These are phyloP conservation scores for Aegotheles bennettii DNA, from an alignment of 2,113 vertebrate genomes.

Conservation along the genomic window DNA sequence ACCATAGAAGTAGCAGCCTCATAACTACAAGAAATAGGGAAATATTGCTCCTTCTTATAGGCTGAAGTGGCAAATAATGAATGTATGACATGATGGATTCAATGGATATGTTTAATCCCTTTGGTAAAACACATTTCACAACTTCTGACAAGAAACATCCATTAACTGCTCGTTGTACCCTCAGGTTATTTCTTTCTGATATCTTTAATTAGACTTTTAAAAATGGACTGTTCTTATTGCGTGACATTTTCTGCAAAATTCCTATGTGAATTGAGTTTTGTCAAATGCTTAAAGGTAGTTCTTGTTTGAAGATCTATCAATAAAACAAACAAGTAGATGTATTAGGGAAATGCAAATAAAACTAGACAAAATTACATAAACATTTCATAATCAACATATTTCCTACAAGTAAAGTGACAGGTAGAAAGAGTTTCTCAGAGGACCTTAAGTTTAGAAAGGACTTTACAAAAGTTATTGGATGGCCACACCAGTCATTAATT, in stretches of 20 bases:
- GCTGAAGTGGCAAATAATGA: not conserved
- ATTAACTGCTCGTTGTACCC: conserved; percentile 12
- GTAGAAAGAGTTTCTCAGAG: not conserved
- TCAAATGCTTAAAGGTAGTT: not conserved
- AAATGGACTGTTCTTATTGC: not conserved
- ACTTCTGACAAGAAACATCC: conserved; percentile 1
- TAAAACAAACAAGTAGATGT: not conserved
- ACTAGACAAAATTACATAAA: not conserved
- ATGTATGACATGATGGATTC: not conserved
- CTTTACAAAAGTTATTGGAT: not conserved
- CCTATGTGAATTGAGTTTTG: not conserved
- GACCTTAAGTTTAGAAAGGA: not conserved
- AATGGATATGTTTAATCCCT: not conserved
- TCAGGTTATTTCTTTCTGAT: not conserved
- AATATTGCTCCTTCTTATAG: not conserved
- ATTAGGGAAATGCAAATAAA: not conserved
- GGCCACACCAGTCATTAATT: not conserved
- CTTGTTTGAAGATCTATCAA: not conserved
- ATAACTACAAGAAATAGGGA: not conserved
- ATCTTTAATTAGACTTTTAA: conserved; percentile 47
- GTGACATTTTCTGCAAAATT: conserved; percentile 15
- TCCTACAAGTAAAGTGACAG: not conserved
- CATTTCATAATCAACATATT: not conserved
- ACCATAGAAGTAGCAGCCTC: not conserved
- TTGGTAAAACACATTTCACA: conserved; percentile 27